phyloP scores from a whole-genome alignment of 2,888 invertebrate species.

The Ctenicera cuprea region DNA sequence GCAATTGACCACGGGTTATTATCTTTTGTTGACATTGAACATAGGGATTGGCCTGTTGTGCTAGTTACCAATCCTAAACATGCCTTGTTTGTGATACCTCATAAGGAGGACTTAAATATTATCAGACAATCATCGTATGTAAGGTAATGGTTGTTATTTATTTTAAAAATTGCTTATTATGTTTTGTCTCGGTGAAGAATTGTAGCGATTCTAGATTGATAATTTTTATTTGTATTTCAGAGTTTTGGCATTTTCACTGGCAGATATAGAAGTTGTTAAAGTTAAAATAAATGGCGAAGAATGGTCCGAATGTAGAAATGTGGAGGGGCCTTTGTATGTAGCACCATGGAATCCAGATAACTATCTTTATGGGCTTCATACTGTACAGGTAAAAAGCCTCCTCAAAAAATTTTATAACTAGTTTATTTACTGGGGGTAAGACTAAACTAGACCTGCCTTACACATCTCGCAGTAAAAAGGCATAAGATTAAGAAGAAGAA shows the following conservation, averaged over 20 bases:
- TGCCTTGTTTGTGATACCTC: conserved; percentile 82
- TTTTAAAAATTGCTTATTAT: not conserved
- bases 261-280: conserved; percentile 78
- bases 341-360: conserved; percentile 82
- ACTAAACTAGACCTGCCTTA: no score
- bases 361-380: conserved; percentile 81
- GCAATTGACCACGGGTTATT: conserved; percentile 94
- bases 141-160: conserved; percentile 72
- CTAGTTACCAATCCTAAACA: conserved; percentile 95
- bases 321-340: conserved; percentile 83
- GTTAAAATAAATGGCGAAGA: conserved; percentile 80
- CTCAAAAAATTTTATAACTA: no score
- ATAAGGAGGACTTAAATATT: conserved; percentile 82
- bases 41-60: conserved; percentile 87
- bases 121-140: conserved; percentile 85
- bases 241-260: conserved; percentile 85
- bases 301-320: conserved; percentile 79
- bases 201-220: not conserved
- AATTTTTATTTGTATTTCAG: conserved; percentile 71
- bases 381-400: conserved; percentile 74
- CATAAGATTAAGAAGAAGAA: no score
- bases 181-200: no score
- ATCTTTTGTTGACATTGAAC: conserved; percentile 87
- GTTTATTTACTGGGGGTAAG: no score
- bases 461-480: no score